Evolutionary conservation across 2,797 vertebrate species (phyloP), one percentile per base, ranked within the genome.

Genomic region (Pipistrellus nathusii): DNA sequence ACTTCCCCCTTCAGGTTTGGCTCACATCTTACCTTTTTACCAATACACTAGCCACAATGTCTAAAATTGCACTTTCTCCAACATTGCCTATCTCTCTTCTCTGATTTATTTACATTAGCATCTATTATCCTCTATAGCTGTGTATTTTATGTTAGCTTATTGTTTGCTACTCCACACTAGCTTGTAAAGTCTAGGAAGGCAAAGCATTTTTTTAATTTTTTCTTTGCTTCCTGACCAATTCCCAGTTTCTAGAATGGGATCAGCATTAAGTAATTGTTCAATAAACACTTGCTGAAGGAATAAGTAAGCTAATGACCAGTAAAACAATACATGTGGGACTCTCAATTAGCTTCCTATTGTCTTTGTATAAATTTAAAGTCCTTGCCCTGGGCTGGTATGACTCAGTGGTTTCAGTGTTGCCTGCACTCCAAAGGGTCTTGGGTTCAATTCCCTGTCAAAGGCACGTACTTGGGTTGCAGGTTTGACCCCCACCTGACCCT

Each of bases 261-360:
- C 30, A n/a, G 14, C 9, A 90, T 25, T 69, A 48, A 83, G 66
- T 32, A 90, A 90, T 51, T 62, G 8, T 66, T 89, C 69, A 83
- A 59, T 64, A 87, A 94, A 72, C 62, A 64, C 62, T n/a, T 82
- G 30, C 30, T 68, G 30, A 85, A 62, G 53, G 51, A 73, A 90
- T 57, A 64, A 76, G 53, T 76, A 89, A 57, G 25, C 69, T 48
- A 92, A 78, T 62, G 27, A 94, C 11, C 27, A 75, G 51, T 35
- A 73, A 90, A 88, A 66, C 18, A 68, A 76, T 35, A 25, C 23
- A 81, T 30, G 32, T 30, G 15, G 13, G 17, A 73, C 14, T 87
- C 64, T 75, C 66, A 84, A 23, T 73, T 48, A 83, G 35, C 27
- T 93, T 71, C 44, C 30, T 64, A 10, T 30, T 75, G 32, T 90